These are phyloP conservation scores for Protobothrops mucrosquamatus DNA, from an alignment of 2,113 vertebrate species.

Conservation along the genomic window DNA sequence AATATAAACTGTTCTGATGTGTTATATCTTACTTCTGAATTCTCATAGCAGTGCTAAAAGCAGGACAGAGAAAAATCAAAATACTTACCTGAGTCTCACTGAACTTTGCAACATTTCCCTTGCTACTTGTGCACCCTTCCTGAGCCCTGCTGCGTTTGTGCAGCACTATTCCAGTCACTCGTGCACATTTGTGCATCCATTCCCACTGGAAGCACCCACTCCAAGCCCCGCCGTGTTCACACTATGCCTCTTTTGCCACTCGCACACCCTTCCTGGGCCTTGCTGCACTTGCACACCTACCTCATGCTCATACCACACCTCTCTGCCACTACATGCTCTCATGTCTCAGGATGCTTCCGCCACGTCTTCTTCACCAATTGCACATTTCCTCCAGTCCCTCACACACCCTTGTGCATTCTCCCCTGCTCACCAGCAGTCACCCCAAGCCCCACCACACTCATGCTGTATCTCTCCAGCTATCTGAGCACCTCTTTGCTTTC, in stretches of 20 bases:
- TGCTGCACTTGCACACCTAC: background rate
- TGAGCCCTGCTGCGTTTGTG: background rate
- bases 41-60: background rate
- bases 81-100: background rate
- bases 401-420: background rate
- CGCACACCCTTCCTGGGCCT: background rate
- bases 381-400: background rate
- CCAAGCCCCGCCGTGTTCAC: background rate
- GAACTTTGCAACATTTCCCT: background rate
- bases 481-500: background rate
- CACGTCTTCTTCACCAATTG: background rate
- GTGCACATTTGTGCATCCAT: background rate
- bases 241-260: background rate
- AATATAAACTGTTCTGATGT: background rate
- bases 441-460: background rate
- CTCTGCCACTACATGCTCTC: background rate
- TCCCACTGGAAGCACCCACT: background rate
- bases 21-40: background rate
- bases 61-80: background rate
- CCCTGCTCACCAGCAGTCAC: background rate
- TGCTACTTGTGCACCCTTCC: background rate
- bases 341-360: background rate
- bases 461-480: no score
- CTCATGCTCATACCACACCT: no score
- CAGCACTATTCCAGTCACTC: background rate